These are phyloP conservation scores for Plectrocnemia conspersa DNA, from an alignment of 1,140 invertebrate genomes.

Conservation along the genomic window DNA sequence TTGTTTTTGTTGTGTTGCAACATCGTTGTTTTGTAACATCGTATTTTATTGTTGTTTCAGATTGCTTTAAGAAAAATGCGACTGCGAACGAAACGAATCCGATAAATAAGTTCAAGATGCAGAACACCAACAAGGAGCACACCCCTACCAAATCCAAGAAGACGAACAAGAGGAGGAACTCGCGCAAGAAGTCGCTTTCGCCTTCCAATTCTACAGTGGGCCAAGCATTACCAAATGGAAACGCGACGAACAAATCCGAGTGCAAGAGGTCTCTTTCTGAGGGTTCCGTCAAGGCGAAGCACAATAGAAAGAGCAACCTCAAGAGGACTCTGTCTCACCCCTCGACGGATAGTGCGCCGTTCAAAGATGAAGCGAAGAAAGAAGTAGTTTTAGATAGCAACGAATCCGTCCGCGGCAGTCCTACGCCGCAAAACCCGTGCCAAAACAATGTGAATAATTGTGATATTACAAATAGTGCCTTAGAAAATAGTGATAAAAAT, in stretches of 20 bases:
- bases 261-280: constrained; percentile 49
- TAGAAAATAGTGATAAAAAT: constrained; percentile 26
- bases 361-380: constrained; percentile 31
- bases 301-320: constrained; percentile 47
- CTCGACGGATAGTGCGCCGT: constrained; percentile 28
- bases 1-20: not conserved
- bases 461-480: constrained; percentile 33
- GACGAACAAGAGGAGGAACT: constrained; percentile 48
- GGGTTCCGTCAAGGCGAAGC: constrained; percentile 47
- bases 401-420: constrained; percentile 5
- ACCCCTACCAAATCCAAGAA: constrained; percentile 46
- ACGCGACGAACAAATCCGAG: constrained; percentile 40
- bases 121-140: constrained; percentile 30
- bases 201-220: constrained; percentile 49
- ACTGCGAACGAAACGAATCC: not conserved
- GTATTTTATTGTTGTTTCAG: constrained; percentile 11
- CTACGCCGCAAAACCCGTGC: not conserved
- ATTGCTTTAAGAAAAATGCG: not conserved
- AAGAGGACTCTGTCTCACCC: constrained; percentile 49
- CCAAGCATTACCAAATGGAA: constrained; percentile 26
- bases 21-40: not conserved
- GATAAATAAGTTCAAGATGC: constrained; percentile 46
- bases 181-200: constrained; percentile 50
- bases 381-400: constrained; percentile 3
- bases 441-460: constrained; percentile 21